Percentiles rank a stretch among this genome's conserved stretches.
phyloP scores from a whole-genome alignment of 2,113 vertebrate species.

The Thinocorus orbignyianus region DNA sequence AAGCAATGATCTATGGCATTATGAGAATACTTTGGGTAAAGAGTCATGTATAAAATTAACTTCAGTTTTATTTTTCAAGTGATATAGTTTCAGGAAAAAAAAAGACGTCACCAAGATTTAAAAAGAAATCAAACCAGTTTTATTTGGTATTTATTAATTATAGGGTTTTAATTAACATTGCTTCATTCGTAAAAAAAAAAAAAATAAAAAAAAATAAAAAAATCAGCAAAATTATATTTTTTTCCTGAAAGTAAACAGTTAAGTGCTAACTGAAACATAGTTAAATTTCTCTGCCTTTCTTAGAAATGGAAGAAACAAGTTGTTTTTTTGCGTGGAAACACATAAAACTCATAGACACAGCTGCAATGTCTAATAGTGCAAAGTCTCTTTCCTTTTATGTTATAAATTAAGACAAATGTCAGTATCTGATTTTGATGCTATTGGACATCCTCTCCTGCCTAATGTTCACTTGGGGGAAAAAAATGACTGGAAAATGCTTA shows the following conservation, averaged over 20 bases:
- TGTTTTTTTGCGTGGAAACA: not conserved
- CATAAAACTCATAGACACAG: not conserved
- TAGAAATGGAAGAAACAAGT: not conserved
- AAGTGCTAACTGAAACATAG: not conserved
- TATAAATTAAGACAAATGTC: not conserved
- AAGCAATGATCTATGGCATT: not conserved
- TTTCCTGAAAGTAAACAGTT: not conserved
- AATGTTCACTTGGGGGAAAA: fast-evolving
- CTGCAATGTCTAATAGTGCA: not conserved
- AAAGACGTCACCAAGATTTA: not conserved
- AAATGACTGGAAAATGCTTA: not conserved
- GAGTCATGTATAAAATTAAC: not conserved
- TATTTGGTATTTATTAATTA: not conserved
- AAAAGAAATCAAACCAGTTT: not conserved
- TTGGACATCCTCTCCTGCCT: not conserved
- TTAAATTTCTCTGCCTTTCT: not conserved
- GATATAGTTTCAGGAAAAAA: not conserved
- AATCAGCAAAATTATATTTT: fast-evolving
- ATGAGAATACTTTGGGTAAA: not conserved
- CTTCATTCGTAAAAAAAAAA: not conserved
- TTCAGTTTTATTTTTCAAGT: not conserved
- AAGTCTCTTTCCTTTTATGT: not conserved
- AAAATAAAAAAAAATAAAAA: no score
- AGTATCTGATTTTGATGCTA: not conserved
- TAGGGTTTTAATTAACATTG: not conserved